Base-by-base conservation (phyloP, 2,888 invertebrate genomes). In the Ptychoptera albimana region DNA sequence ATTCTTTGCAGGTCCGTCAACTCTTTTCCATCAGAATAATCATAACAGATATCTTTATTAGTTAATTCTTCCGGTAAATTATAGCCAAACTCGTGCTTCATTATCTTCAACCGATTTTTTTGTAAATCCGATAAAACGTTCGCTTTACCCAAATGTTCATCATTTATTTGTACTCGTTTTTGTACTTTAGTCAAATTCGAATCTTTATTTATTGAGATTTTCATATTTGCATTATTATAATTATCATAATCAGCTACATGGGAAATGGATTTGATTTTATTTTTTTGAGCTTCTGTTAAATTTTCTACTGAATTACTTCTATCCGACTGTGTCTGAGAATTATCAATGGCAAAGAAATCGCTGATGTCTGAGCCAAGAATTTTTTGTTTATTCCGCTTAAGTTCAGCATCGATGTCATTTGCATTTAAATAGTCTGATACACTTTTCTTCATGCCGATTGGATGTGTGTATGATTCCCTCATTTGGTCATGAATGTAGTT, bases 201-300 rank as follows among this genome's bases (percentile, higher is more conserved):
- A 37, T 48, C 31, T 29, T 57, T 57, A 1, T 7, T 23, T 23
- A 23, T 7, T 3, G 23, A 23, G 7, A 23, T 23, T 23, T 23
- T 23, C 7, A 23, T 5, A 7, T 23, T 23, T 23, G 63, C 63
- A 40, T 63, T 62, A 14, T 57, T 63, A 44, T 54, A 57, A 6
- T 68, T 66, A 6, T 45, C 39, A 2, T 71, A 57, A 43, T 71
- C 73, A 50, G 72, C 78, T 56, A 79, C 79, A 0, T 75, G 70
- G 4, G 72, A 69, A 45, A 79, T 57, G 2, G 79, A 68, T 58
- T 70, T 76, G 14, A 73, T 54, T 57, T 73, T 76, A 53, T 79
- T 80, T 42, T 66, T 59, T 49, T 77, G 61, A 0, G 77, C 76
- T 45, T 75, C 74, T 11, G 69, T 74, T 46, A 77, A 68, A 45